These are phyloP conservation scores for Andrena minutula DNA, from an alignment of 2,888 invertebrate species.

Conservation along the genomic window DNA sequence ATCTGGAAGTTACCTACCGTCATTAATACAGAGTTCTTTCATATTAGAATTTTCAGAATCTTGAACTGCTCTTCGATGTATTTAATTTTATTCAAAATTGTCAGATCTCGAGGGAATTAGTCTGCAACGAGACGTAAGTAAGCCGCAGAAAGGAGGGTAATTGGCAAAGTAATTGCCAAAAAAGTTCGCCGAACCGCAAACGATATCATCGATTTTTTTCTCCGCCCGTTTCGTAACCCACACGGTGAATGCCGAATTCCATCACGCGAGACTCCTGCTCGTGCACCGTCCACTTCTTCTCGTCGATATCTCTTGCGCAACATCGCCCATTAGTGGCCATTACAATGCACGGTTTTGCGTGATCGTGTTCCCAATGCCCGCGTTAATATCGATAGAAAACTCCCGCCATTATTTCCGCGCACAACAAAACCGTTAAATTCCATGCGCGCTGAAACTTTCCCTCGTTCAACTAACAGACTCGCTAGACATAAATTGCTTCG, in stretches of 20 bases:
- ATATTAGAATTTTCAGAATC: neutral
- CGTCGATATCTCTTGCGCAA: constrained; percentile 11
- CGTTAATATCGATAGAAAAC: neutral
- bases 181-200: too few relatives aligned
- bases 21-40: neutral
- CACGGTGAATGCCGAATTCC: constrained; percentile 5
- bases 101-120: too few relatives aligned
- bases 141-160: too few relatives aligned
- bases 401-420: neutral
- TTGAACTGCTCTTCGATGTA: too few relatives aligned
- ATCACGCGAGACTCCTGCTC: constrained; percentile 1
- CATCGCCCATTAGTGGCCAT: neutral
- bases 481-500: too few relatives aligned
- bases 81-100: too few relatives aligned
- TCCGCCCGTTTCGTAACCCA: neutral
- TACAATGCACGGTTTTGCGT: constrained; percentile 11
- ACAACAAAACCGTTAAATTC: neutral
- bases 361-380: constrained; percentile 18
- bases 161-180: too few relatives aligned
- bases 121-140: too few relatives aligned
- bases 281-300: neutral
- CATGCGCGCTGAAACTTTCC: neutral
- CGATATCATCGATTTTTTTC: neutral
- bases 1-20: too few relatives aligned
- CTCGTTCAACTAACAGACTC: too few relatives aligned